Percentiles rank a stretch among this genome's conserved stretches.
Evolutionary conservation across 2,113 vertebrate genomes (phyloP).

Genomic region (Trematomus loennbergii): DNA sequence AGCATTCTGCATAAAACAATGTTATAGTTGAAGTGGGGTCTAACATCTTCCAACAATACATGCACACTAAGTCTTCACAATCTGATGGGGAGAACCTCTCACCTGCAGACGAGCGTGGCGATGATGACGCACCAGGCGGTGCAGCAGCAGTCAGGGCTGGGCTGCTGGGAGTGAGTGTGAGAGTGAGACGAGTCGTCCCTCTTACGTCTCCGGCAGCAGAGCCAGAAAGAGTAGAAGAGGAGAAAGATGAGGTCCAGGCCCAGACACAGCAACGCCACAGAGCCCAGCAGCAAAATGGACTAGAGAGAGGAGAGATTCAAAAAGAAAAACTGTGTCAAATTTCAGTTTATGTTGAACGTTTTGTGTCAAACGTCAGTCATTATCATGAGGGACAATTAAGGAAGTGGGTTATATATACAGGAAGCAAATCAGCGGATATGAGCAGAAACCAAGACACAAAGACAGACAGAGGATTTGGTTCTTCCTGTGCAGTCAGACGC

Average conservation of each 20-base stretch:
- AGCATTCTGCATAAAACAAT: neutral
- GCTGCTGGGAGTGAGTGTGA: slow-evolving; percentile 82
- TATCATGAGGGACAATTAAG: slow-evolving; percentile 34
- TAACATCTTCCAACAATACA: neutral
- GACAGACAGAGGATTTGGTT: slow-evolving; percentile 13
- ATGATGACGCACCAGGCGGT: slow-evolving; percentile 99
- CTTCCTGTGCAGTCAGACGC: slow-evolving; percentile 33
- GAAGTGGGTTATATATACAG: slow-evolving; percentile 42
- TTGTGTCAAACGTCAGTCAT: slow-evolving; percentile 2
- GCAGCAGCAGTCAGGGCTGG: slow-evolving; percentile 95
- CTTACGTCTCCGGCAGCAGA: slow-evolving; percentile 95
- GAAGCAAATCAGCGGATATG: slow-evolving; percentile 63
- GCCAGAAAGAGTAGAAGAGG: slow-evolving; percentile 97
- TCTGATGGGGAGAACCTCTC: slow-evolving; percentile 42
- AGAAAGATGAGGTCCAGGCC: slow-evolving; percentile 96
- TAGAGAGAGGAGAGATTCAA: slow-evolving; percentile 55
- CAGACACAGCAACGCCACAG: slow-evolving; percentile 90
- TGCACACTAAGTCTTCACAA: neutral
- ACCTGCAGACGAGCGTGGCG: slow-evolving; percentile 98
- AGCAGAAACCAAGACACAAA: slow-evolving; percentile 42
- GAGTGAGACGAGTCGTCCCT: slow-evolving; percentile 82
- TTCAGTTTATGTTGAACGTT: neutral
- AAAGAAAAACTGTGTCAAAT: neutral
- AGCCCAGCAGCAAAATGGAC: slow-evolving; percentile 93
- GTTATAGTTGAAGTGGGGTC: neutral